Base-by-base conservation (phyloP, 2,888 invertebrate species). In the Morpho achilles region DNA sequence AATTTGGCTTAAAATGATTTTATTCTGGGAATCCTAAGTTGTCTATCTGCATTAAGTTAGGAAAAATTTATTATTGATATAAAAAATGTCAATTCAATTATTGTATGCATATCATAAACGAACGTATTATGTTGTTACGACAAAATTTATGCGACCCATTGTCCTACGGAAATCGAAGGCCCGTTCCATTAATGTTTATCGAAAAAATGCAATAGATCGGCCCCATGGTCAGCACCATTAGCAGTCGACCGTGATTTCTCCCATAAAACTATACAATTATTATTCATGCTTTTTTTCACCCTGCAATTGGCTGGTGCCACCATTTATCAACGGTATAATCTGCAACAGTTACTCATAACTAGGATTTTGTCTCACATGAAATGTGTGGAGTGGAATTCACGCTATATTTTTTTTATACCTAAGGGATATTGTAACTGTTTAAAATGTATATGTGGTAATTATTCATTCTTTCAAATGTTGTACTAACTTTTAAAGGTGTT, bases 251-350 rank as follows among this genome's bases (percentile, higher is more conserved):
- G 77, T 84, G 84, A 80, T 80, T 79, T 75, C 60, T 69, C 74
- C 77, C 73, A 80, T 79, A 79, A 78, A 79, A 73, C 74, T 76
- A 69, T 77, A 78, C 76, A 75, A 80, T 80, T 81, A 83, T 83
- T 88, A 86, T 89, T 87, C 86, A 85, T 82, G 68, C 73, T 66
- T 65, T 77, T 16, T 72, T 77, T 75, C 73, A 68, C 72, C 72
- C 69, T 71, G 77, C 76, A 77, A 82, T 82, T 77, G 81, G 77
- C 77, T 77, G 75, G 78, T 79, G 79, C 73, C 67, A 75, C 75
- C 85, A 87, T 89, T 87, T 86, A 88, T 89, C 89, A 88, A 87
- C 84, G 67, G 68, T 62, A 79, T 87, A 87, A 88, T 88, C 88
- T 87, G 78, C 75, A 79, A 81, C 80, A 81, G 80, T 83, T 86